These are phyloP conservation scores for Apodemus speciosus DNA, from an alignment of 2,113 vertebrate species.

Conservation along the genomic window DNA sequence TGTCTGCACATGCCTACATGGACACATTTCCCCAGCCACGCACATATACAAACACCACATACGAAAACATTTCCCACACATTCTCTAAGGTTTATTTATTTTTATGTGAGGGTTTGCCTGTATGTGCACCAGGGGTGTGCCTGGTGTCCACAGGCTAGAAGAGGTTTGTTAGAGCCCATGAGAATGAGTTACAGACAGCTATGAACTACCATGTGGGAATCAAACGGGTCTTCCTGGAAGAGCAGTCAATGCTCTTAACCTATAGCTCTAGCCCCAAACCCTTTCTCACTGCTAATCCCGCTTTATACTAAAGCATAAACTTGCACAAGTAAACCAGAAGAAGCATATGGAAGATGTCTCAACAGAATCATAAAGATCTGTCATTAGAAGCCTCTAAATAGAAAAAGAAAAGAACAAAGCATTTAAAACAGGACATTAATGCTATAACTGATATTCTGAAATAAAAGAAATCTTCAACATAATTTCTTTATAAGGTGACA, in stretches of 20 bases:
- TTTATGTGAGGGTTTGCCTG: neutral
- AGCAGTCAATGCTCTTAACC: neutral
- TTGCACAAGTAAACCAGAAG: neutral
- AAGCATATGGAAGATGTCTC: neutral
- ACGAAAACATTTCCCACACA: neutral
- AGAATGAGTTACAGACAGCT: neutral
- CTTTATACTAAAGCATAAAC: neutral
- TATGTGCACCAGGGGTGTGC: neutral
- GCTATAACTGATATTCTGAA: conserved; percentile 18
- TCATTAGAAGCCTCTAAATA: neutral
- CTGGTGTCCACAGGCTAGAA: neutral
- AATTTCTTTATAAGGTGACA: conserved; percentile 34
- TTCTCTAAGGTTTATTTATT: neutral
- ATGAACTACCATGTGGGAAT: neutral
- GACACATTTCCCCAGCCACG: neutral
- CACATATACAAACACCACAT: neutral
- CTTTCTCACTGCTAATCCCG: neutral
- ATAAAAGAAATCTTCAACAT: neutral
- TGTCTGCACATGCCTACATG: neutral
- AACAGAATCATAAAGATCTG: conserved; percentile 8
- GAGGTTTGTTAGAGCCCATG: neutral
- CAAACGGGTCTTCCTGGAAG: neutral
- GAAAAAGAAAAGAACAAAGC: neutral
- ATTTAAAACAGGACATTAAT: conserved; percentile 31
- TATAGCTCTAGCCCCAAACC: neutral